Conservation (phyloP, 2,888 invertebrate species). For the Drosophila paracracens region DNA sequence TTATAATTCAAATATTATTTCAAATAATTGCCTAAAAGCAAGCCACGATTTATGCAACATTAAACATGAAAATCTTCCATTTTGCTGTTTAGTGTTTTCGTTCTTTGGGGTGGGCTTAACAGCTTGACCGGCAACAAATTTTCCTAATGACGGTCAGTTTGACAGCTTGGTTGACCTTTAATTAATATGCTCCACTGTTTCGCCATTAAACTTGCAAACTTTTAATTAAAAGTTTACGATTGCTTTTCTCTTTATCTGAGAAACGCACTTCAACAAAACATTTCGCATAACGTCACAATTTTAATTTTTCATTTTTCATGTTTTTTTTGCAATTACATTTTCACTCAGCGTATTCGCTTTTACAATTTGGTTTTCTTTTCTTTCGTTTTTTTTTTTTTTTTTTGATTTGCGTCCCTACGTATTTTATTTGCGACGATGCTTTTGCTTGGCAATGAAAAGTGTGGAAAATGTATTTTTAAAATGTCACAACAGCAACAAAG, state of each 20-base stretch:
- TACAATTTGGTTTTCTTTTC: slow-evolving; percentile 8
- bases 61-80: neutral
- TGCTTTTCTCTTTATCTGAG: slow-evolving; percentile 2
- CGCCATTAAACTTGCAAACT: slow-evolving; percentile 37
- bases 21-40: neutral
- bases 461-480: slow-evolving; percentile 73
- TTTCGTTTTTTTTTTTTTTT: slow-evolving; percentile 7
- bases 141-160: slow-evolving; percentile 38
- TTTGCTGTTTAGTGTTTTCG: slow-evolving; percentile 21
- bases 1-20: neutral
- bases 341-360: slow-evolving; percentile 23
- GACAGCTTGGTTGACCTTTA: slow-evolving; percentile 49
- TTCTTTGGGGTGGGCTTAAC: slow-evolving; percentile 6
- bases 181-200: slow-evolving; percentile 27
- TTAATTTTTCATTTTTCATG: slow-evolving; percentile 9
- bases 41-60: neutral
- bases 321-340: slow-evolving; percentile 38
- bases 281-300: slow-evolving; percentile 38
- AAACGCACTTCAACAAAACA: slow-evolving; percentile 41
- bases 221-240: slow-evolving; percentile 46
- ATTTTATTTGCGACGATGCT: slow-evolving; percentile 57
- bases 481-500: slow-evolving; percentile 23
- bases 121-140: slow-evolving; percentile 36
- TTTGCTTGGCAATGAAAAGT: slow-evolving; percentile 67
- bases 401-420: slow-evolving; percentile 46